These are phyloP conservation scores for Leptarthrus brevirostris DNA, from an alignment of 2,888 invertebrate species.

Conservation along the genomic window DNA sequence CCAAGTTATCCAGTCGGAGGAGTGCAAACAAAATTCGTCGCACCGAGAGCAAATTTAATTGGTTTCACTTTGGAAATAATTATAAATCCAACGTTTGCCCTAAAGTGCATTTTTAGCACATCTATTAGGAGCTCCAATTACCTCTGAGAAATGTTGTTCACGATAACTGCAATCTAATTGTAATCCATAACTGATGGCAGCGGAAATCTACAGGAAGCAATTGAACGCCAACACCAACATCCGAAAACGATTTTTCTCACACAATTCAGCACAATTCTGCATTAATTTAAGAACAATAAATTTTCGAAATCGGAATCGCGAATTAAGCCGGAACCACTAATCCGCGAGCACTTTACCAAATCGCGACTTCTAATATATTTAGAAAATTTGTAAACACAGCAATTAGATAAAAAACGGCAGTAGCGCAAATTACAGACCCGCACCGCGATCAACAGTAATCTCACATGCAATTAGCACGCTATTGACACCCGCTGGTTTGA, in stretches of 20 bases:
- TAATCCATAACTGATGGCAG: conserved; percentile 17
- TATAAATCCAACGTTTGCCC: too few relatives aligned
- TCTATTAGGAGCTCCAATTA: background rate
- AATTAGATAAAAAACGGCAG: conserved; percentile 32
- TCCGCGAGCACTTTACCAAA: background rate
- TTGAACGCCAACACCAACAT: background rate
- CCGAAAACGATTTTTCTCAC: background rate
- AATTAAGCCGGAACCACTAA: background rate
- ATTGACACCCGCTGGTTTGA: conserved; percentile 57
- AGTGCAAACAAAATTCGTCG: background rate
- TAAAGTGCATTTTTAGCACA: too few relatives aligned
- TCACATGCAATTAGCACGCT: conserved; percentile 58
- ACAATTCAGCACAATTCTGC: background rate
- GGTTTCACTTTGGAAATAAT: too few relatives aligned
- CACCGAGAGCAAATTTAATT: background rate
- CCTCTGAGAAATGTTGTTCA: background rate
- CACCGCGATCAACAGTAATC: conserved; percentile 56
- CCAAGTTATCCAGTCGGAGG: background rate
- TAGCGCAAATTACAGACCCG: conserved; percentile 46
- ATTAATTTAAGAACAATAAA: background rate
- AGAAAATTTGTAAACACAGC: conserved; percentile 22
- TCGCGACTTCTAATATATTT: background rate
- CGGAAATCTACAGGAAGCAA: background rate
- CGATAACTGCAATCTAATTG: conserved; percentile 2
- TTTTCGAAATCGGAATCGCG: background rate